A percentile compares a stretch with the other conserved stretches of the same genome.
These are phyloP conservation scores for Scomber scombrus DNA, from an alignment of 2,113 vertebrate genomes.

Conservation along the genomic window DNA sequence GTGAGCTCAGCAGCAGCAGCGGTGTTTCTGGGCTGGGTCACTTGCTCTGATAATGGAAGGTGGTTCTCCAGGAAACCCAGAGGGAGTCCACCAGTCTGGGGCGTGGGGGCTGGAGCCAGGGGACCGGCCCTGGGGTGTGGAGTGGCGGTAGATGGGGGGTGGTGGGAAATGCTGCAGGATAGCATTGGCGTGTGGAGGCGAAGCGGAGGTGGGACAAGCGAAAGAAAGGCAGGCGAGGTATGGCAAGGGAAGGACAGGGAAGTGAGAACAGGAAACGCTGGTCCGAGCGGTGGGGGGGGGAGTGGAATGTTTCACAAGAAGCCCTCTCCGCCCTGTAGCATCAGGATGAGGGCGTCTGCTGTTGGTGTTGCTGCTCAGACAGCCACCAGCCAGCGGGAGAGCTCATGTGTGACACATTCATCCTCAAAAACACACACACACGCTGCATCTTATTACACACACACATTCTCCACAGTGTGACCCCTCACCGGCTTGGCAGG, in stretches of 20 bases:
- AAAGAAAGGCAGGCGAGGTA: conserved; percentile 40
- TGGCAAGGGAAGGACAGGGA: conserved; percentile 40
- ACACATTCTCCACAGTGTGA: conserved; percentile 56
- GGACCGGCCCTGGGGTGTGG: conserved; percentile 57
- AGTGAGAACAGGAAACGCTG: conserved; percentile 87
- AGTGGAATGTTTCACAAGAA: conserved; percentile 89
- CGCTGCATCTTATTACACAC: conserved; percentile 13
- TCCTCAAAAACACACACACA: conserved; percentile 60
- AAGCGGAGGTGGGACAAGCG: conserved; percentile 27
- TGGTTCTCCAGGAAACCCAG: conserved; percentile 84
- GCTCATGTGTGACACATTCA: conserved; percentile 58
- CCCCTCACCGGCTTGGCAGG: conserved; percentile 74
- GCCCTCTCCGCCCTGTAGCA: conserved; percentile 83
- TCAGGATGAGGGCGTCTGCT: conserved; percentile 86
- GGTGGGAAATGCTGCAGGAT: conserved; percentile 43
- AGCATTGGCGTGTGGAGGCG: conserved; percentile 38
- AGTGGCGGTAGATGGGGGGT: conserved; percentile 15
- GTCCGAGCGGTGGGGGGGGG: conserved; percentile 75
- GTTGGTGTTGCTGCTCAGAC: conserved; percentile 49
- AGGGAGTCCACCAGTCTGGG: conserved; percentile 86
- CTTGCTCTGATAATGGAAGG: conserved; percentile 85
- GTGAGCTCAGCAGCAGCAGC: conserved; percentile 61
- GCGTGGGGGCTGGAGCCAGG: conserved; percentile 66
- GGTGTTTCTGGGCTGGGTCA: conserved; percentile 44
- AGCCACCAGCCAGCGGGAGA: conserved; percentile 40